Conservation (phyloP, 2,113 vertebrate species). For the Cyanoliseus patagonus region DNA sequence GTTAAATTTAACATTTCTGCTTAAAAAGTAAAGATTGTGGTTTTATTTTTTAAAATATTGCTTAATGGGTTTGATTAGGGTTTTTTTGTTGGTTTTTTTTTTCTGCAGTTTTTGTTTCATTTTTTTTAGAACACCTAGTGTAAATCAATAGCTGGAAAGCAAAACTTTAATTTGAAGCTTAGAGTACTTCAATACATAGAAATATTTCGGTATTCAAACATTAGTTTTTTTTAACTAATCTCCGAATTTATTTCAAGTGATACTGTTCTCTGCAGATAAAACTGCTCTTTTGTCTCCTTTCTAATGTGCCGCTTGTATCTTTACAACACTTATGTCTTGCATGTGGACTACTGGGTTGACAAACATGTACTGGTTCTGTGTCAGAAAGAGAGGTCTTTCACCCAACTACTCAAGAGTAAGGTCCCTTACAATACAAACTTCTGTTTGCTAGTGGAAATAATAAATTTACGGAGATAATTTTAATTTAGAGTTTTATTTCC, state of each 20-base stretch:
- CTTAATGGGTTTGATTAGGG: neutral
- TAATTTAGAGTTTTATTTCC: neutral
- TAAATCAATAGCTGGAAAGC: neutral
- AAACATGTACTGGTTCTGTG: neutral
- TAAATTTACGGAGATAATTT: neutral
- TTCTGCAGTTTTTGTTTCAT: accelerated
- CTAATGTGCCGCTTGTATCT: neutral
- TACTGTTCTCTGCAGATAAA: neutral
- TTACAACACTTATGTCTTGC: neutral
- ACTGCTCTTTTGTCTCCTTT: neutral
- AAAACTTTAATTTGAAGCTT: neutral
- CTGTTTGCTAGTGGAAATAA: neutral
- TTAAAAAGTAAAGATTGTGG: neutral
- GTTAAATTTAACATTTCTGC: neutral
- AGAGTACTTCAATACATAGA: neutral
- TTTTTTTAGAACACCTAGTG: neutral
- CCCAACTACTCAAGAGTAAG: neutral
- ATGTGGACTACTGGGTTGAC: neutral
- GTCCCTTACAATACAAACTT: neutral
- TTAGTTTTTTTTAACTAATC: neutral
- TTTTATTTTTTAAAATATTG: neutral
- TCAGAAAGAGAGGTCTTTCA: neutral
- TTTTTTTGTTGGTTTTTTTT: neutral
- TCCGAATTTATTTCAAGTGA: neutral
- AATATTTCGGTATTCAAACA: neutral